Base-by-base conservation (phyloP, 2,113 vertebrate species). In the Dermatemys mawii region DNA sequence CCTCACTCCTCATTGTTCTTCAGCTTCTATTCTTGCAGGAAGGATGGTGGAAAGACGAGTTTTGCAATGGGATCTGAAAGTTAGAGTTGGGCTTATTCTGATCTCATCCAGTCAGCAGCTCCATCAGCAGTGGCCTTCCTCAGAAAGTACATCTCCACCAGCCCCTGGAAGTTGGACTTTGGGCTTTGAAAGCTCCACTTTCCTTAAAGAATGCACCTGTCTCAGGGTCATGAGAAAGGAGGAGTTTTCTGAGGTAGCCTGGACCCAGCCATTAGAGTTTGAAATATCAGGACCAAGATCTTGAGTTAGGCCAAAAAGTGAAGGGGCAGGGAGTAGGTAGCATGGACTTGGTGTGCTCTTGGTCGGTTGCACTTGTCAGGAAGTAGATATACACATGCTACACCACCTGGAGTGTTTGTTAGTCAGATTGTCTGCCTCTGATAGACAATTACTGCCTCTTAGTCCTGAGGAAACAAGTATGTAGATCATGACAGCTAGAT, bases 121-220 rank as follows among this genome's bases (percentile, higher is more conserved):
- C 38, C 41, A 75, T 12, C 3, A 11, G 24, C 3, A 1, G 73
- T 27, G 41, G 22, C 38, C 24, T 27, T 44, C 11, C 73, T 26
- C 41, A 75, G 38, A 44, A 3, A 24, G 8, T 11, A 44, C 22
- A 27, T 2, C 73, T 26, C 11, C 24, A 46, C 73, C 41, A 44
- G 24, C 73, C 26, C 41, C 70, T 41, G 35, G 16, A 38, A 38
- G 8, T 83, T 87, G 89, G 83, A 84, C 90, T 88, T 85, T 2
- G 87, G 95, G 87, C 90, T 87, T 92, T 76, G 85, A 94, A 93
- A 95, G 55, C 85, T 75, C 57, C 92, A 95, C 73, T 84, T 92
- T 92, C 94, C 93, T 26, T 86, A 75, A 84, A 32, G 87, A 88
- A 94, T 81, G 79, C 83, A 41, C 83, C 83, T 95, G 87, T 19